These are phyloP conservation scores for Xenotilapia caudafasciata DNA, from an alignment of 2,113 vertebrate genomes.

Conservation along the genomic window DNA sequence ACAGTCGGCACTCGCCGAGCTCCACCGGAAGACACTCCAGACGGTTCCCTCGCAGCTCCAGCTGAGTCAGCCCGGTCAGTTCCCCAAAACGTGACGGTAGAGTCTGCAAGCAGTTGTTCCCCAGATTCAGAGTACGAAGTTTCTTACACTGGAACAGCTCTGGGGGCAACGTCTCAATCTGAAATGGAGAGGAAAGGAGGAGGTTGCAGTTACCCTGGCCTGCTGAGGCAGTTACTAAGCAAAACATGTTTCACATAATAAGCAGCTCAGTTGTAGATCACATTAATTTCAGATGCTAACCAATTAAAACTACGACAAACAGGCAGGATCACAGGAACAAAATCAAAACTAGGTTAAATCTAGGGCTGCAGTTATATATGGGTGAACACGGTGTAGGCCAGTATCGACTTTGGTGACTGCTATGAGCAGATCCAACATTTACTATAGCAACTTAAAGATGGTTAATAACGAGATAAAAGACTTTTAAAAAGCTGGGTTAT, in stretches of 20 bases:
- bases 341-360: not conserved
- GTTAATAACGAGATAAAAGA: not conserved
- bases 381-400: not conserved
- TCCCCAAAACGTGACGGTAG: conserved; percentile 90
- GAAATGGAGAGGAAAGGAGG: not conserved
- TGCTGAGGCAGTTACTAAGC: not conserved
- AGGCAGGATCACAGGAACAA: not conserved
- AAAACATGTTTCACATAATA: not conserved
- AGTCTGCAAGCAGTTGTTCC: conserved; percentile 88
- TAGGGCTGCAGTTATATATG: not conserved
- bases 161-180: conserved; percentile 90
- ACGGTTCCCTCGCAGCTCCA: conserved; percentile 92
- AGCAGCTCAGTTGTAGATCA: not conserved
- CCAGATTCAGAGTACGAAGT: conserved; percentile 88
- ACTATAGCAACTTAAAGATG: not conserved
- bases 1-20: conserved; percentile 86
- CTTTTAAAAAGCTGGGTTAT: not conserved
- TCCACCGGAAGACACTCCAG: conserved; percentile 93
- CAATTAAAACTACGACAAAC: not conserved
- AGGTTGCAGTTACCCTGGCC: not conserved
- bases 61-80: conserved; percentile 84
- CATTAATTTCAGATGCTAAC: not conserved
- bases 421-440: not conserved
- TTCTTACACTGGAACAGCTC: conserved; percentile 97
- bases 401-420: not conserved